These are phyloP conservation scores for Peromyscus melanophrys DNA, from an alignment of 2,797 vertebrate species.

Conservation along the genomic window DNA sequence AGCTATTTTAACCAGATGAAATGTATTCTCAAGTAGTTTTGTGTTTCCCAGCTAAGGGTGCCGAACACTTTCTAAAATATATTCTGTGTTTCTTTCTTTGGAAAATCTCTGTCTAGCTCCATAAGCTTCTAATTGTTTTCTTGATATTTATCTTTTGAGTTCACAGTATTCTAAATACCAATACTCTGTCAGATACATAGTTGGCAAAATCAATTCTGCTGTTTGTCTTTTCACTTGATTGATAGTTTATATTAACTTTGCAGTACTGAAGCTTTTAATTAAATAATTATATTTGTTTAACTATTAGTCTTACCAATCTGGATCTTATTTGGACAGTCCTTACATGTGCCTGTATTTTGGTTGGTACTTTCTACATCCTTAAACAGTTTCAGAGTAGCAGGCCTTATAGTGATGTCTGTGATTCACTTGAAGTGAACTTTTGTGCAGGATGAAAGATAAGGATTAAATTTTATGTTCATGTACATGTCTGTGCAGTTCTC, in stretches of 20 bases:
- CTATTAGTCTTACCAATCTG: neutral
- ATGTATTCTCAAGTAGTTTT: neutral
- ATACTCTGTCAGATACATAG: neutral
- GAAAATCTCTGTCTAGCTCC: neutral
- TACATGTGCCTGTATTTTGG: neutral
- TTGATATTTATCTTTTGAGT: neutral
- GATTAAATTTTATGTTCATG: neutral
- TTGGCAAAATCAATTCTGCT: neutral
- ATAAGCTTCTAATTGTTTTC: neutral
- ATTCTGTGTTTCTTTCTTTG: neutral
- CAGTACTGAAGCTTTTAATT: neutral
- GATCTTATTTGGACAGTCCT: neutral
- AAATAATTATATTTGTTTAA: neutral
- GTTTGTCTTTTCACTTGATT: neutral
- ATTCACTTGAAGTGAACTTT: neutral
- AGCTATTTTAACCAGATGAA: neutral
- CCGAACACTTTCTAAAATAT: neutral
- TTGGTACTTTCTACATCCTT: neutral
- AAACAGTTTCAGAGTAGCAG: neutral
- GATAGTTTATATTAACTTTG: neutral
- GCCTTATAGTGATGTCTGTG: neutral
- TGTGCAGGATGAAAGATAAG: neutral
- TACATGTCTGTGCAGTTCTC: neutral
- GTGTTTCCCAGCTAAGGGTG: neutral
- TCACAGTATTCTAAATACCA: neutral